These are phyloP conservation scores for Sorex araneus DNA, from an alignment of 2,113 vertebrate genomes.

Conservation along the genomic window DNA sequence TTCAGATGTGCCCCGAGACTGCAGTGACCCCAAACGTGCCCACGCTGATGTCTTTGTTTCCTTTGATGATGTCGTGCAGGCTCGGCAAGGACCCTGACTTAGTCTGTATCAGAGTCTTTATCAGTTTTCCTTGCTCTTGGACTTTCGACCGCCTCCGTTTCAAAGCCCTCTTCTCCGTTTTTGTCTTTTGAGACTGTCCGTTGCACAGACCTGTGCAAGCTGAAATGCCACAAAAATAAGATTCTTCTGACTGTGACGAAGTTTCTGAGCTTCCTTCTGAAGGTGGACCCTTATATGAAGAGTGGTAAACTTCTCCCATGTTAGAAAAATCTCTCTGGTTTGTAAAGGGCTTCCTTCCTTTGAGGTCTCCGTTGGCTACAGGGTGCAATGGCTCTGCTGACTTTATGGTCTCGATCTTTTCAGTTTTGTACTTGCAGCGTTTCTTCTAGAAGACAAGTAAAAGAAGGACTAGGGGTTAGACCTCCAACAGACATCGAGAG, in stretches of 20 bases:
- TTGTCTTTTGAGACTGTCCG: constrained; percentile 92
- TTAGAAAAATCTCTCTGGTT: constrained; percentile 92
- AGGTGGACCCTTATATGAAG: constrained; percentile 91
- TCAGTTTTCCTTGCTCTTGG: constrained; percentile 91
- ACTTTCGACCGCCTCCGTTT: constrained; percentile 95
- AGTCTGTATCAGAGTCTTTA: constrained; percentile 93
- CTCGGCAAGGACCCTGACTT: constrained; percentile 93
- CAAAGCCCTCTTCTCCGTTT: constrained; percentile 94
- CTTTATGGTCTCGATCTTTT: constrained; percentile 94
- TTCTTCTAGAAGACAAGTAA: constrained; percentile 92
- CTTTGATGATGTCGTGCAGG: constrained; percentile 97
- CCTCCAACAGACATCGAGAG: background rate
- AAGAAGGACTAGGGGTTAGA: constrained; percentile 61
- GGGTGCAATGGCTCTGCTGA: constrained; percentile 87
- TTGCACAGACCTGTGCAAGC: constrained; percentile 93
- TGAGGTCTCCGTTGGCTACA: constrained; percentile 90
- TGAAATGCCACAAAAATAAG: constrained; percentile 93
- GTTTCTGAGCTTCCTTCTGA: constrained; percentile 95
- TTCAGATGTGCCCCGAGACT: constrained; percentile 95
- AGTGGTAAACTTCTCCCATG: constrained; percentile 90
- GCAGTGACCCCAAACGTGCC: constrained; percentile 95
- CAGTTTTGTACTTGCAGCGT: constrained; percentile 95
- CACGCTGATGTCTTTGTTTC: constrained; percentile 95
- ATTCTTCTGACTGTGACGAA: constrained; percentile 96
- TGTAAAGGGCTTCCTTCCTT: constrained; percentile 91